Percentiles rank a stretch among this genome's conserved stretches.
These are phyloP conservation scores for Spondyliosoma cantharus DNA, from an alignment of 2,797 vertebrate species.

Conservation along the genomic window DNA sequence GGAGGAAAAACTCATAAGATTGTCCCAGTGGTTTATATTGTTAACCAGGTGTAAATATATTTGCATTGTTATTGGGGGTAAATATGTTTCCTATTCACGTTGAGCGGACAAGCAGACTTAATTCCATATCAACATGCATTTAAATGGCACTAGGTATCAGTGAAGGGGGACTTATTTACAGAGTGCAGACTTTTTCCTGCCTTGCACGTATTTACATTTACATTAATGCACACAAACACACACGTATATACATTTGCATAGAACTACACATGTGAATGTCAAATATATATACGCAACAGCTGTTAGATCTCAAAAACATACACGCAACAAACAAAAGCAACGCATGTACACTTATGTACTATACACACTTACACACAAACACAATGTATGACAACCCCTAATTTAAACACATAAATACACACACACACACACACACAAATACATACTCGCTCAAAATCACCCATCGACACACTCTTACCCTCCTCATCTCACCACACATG, in stretches of 20 bases:
- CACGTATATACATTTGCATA: constrained; percentile 18
- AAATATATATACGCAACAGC: not conserved
- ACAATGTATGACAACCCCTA: not conserved
- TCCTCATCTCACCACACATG: constrained; percentile 2
- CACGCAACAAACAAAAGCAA: not conserved
- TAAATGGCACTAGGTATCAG: constrained; percentile 67
- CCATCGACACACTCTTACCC: not conserved
- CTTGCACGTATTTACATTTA: constrained; percentile 24
- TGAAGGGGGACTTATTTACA: constrained; percentile 56
- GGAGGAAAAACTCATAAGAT: constrained; percentile 50
- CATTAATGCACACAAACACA: constrained; percentile 7
- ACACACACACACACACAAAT: not conserved
- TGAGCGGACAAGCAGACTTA: constrained; percentile 63
- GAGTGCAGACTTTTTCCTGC: constrained; percentile 33
- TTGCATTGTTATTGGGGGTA: constrained; percentile 69
- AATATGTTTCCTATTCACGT: constrained; percentile 50
- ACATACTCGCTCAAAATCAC: not conserved
- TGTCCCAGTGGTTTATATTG: constrained; percentile 65
- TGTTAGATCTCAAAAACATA: not conserved
- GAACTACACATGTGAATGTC: not conserved
- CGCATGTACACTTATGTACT: not conserved
- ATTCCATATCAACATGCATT: constrained; percentile 76
- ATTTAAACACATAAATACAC: constrained; percentile 18
- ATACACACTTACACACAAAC: not conserved
- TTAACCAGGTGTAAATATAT: constrained; percentile 71